phyloP scores from a whole-genome alignment of 2,888 invertebrate species.

The Sinodicranocentrus sp. region DNA sequence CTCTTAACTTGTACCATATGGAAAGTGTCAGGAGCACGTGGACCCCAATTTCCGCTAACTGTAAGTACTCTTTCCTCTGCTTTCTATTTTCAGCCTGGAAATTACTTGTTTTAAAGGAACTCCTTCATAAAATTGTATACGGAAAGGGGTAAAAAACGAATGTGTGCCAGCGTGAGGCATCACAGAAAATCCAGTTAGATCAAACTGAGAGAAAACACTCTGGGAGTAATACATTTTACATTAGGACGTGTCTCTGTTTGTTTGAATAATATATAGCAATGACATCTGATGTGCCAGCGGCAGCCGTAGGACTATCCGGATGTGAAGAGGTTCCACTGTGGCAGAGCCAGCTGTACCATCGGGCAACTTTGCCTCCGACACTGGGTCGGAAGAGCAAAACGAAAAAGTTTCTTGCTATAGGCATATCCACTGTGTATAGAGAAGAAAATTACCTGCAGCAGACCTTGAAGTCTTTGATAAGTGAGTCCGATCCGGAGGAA shows the following conservation, averaged over 20 bases:
- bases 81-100: neutral
- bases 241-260: conserved; percentile 40
- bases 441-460: conserved; percentile 78
- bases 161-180: neutral
- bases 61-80: conserved; percentile 14
- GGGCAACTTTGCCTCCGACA: conserved; percentile 56
- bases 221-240: conserved; percentile 46
- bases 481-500: conserved; percentile 77
- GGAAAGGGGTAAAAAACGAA: neutral
- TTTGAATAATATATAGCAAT: conserved; percentile 57
- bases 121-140: too few relatives aligned
- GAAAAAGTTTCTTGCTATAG: conserved; percentile 78
- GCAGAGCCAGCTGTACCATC: conserved; percentile 62
- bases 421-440: conserved; percentile 78
- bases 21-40: conserved; percentile 58
- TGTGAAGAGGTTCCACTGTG: conserved; percentile 67
- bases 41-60: conserved; percentile 53
- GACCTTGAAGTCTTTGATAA: conserved; percentile 78
- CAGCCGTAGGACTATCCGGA: conserved; percentile 36
- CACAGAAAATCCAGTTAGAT: conserved; percentile 33
- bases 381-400: conserved; percentile 41
- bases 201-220: conserved; percentile 19
- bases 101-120: too few relatives aligned
- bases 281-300: conserved; percentile 52
- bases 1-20: conserved; percentile 65